Conservation (phyloP, 2,113 vertebrate species). For the Cinclus cinclus region DNA sequence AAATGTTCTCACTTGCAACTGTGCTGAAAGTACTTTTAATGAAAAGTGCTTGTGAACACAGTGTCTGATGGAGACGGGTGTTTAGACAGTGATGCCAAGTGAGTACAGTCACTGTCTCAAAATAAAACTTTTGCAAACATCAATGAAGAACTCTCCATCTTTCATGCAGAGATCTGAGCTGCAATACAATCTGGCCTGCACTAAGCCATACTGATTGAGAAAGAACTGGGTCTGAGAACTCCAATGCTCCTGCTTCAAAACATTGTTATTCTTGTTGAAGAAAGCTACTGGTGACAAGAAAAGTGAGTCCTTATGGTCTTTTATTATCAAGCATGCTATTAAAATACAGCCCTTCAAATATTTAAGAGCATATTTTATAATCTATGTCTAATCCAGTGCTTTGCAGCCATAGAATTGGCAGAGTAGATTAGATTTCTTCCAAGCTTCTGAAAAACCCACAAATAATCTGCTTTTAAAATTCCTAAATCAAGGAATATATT, state of each 20-base stretch:
- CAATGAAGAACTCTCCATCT: neutral
- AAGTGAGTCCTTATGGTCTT: neutral
- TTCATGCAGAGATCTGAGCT: neutral
- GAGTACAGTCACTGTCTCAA: neutral
- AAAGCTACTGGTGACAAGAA: neutral
- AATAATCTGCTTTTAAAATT: neutral
- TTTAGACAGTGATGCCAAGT: neutral
- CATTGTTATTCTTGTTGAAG: neutral
- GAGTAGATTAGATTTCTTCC: neutral
- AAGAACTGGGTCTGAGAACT: neutral
- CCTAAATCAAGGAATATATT: neutral
- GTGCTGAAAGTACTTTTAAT: constrained; percentile 9
- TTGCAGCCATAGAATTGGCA: neutral
- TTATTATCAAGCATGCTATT: neutral
- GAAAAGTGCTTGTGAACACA: neutral
- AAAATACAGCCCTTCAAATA: neutral
- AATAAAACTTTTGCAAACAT: neutral
- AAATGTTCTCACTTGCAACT: constrained; percentile 9
- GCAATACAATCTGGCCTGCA: neutral
- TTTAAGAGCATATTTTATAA: neutral
- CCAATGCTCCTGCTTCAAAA: neutral
- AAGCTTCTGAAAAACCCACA: neutral
- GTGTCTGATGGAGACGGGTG: neutral
- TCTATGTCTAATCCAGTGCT: neutral
- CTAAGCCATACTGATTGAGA: neutral